Evolutionary conservation across 1,140 invertebrate species (phyloP).

Genomic region (Spodoptera frugiperda): DNA sequence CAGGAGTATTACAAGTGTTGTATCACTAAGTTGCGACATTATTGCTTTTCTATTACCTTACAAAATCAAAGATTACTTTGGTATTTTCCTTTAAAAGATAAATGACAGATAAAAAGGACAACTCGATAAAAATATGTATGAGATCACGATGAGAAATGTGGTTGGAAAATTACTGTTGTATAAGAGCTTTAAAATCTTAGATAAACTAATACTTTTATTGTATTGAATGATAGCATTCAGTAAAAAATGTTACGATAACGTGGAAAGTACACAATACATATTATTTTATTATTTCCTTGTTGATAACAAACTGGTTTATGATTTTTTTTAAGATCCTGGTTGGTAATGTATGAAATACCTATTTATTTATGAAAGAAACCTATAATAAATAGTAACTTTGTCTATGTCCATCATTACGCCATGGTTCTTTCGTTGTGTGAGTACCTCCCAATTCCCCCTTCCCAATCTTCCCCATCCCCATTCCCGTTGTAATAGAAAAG

Average conservation of each 20-base stretch:
- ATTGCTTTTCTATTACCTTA: too few species aligned
- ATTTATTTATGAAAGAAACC: too few species aligned
- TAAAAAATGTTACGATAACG: conserved; percentile 7
- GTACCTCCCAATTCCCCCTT: too few species aligned
- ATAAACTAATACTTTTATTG: conserved; percentile 14
- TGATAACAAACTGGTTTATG: not conserved
- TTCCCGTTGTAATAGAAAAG: too few species aligned
- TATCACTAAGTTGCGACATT: too few species aligned
- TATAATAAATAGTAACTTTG: too few species aligned
- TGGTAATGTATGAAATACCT: too few species aligned
- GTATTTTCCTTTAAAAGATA: conserved; percentile 25
- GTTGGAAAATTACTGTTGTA: conserved; percentile 4
- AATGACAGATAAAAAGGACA: not conserved
- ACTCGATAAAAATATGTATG: conserved; percentile 5
- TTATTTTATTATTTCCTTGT: not conserved
- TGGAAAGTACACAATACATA: not conserved
- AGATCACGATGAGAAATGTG: conserved; percentile 15
- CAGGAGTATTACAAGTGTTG: too few species aligned
- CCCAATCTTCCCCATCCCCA: too few species aligned
- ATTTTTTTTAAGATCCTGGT: too few species aligned
- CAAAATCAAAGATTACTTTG: not conserved
- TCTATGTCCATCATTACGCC: too few species aligned
- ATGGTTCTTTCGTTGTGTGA: too few species aligned
- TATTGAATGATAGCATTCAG: conserved; percentile 1
- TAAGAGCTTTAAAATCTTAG: not conserved